Conservation (phyloP, 2,113 vertebrate species). For the Urocolius indicus region DNA sequence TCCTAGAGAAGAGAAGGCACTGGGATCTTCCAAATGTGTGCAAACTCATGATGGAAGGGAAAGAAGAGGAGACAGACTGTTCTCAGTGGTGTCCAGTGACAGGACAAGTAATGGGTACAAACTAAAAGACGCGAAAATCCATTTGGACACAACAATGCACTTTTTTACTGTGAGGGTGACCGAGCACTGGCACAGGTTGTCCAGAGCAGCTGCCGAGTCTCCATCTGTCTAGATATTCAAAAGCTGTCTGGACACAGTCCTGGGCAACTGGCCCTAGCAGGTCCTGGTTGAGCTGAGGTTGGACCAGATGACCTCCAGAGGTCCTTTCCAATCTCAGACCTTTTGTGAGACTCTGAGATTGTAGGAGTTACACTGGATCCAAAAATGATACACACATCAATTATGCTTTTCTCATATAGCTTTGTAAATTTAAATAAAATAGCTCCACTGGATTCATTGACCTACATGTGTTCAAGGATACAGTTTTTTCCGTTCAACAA, state of each 20-base stretch:
- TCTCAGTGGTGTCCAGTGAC: neutral
- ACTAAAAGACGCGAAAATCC: neutral
- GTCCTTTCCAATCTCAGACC: neutral
- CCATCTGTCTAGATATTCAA: neutral
- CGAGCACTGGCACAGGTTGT: neutral
- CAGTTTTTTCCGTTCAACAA: neutral
- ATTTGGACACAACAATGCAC: neutral
- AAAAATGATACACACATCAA: neutral
- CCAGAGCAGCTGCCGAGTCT: neutral
- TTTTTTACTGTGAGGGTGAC: neutral
- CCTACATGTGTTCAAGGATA: neutral
- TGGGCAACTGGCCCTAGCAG: neutral
- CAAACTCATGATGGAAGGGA: neutral
- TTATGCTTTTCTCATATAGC: neutral
- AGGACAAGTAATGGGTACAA: neutral
- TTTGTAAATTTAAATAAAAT: neutral
- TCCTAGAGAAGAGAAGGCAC: neutral
- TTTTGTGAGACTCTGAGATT: neutral
- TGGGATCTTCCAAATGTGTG: neutral
- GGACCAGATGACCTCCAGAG: neutral
- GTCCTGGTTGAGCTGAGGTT: neutral
- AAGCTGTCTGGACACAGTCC: neutral
- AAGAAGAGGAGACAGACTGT: neutral
- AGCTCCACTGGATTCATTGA: neutral
- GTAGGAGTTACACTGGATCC: neutral